Evolutionary conservation across 2,797 vertebrate species (phyloP), one percentile per base, ranked within the genome.

Genomic region (Lepus townsendii): DNA sequence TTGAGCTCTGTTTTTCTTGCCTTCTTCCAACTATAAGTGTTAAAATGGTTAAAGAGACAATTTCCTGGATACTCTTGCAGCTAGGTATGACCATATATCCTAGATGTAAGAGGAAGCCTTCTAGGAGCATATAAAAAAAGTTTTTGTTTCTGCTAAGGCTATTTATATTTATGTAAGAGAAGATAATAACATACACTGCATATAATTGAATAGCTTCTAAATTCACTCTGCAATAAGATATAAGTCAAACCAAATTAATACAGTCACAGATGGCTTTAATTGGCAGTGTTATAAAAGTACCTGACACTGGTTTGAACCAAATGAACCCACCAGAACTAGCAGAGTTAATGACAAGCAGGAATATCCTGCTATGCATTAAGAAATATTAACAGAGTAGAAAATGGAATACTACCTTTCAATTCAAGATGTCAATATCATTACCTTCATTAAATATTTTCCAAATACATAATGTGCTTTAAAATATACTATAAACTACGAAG

Each of bases 401-500:
- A 82, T 72, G 14, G 57, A 54, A 77, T 72, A 63, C 20, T 26
- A 38, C 14, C 19, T 90, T 86, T 93, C 68, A 80, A 93, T 85
- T 78, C 47, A 76, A 91, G 20, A 50, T 89, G 30, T 69, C 26
- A 66, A 52, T 11, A 78, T 52, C 24, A 68, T 35, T 73, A 7
- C 69, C 71, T 65, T 88, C 30, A 79, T 73, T 84, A 92, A 93
- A 65, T 78, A 91, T 52, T 94, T 93, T 80, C 60, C 62, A 76
- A 88, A 88, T 82, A 35, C 2, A 76, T 47, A 20, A 72, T 20
- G 26, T 71, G 24, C 20, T 93, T 85, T 63, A 83, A 77, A 66
- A 75, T 47, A 68, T 75, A 69, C n/a, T 79, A 95, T 83, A 82
- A 94, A 82, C 20, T 82, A 88, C 91, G 42, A 89, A 42, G 30